phyloP scores from a whole-genome alignment of 1,140 invertebrate species.

The Ectropis grisescens region DNA sequence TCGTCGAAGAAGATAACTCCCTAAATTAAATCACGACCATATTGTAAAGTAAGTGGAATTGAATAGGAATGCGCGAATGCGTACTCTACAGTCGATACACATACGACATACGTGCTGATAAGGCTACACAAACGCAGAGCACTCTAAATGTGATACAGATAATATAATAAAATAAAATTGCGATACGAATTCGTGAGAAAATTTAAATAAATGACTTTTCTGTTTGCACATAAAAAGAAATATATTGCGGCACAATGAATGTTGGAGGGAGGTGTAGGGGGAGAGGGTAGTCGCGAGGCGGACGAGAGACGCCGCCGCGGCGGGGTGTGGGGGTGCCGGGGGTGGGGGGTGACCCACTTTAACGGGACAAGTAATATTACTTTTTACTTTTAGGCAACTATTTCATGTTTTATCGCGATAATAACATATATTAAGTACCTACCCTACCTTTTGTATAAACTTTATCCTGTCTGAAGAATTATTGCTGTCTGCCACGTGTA shows the following conservation, averaged over 20 bases:
- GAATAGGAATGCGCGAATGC: no score
- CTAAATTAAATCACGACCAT: background rate
- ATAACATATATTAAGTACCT: slow-evolving; percentile 41
- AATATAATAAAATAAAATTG: slow-evolving; percentile 70
- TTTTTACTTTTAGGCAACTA: slow-evolving; percentile 70
- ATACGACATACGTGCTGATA: slow-evolving; percentile 22
- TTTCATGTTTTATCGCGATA: slow-evolving; percentile 64
- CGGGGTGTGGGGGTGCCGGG: slow-evolving; percentile 22
- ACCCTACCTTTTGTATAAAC: slow-evolving; percentile 16
- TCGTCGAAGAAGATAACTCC: background rate
- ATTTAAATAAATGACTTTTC: slow-evolving; percentile 70
- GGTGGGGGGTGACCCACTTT: slow-evolving; percentile 62
- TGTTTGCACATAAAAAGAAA: slow-evolving; percentile 70
- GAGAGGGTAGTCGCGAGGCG: slow-evolving; percentile 47
- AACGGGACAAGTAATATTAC: slow-evolving; percentile 69
- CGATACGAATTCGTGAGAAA: slow-evolving; percentile 68
- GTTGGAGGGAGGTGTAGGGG: slow-evolving; percentile 50
- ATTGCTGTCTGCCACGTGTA: background rate
- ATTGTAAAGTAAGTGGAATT: background rate
- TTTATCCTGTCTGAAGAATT: slow-evolving; percentile 19
- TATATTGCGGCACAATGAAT: slow-evolving; percentile 70
- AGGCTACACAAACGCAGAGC: slow-evolving; percentile 28
- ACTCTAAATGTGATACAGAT: slow-evolving; percentile 65
- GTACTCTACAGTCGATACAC: no score
- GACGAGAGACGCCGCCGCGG: slow-evolving; percentile 35